Percentiles rank a stretch among this genome's conserved stretches.
Conservation (phyloP, 2,113 vertebrate species). For the Brienomyrus brachyistius region DNA sequence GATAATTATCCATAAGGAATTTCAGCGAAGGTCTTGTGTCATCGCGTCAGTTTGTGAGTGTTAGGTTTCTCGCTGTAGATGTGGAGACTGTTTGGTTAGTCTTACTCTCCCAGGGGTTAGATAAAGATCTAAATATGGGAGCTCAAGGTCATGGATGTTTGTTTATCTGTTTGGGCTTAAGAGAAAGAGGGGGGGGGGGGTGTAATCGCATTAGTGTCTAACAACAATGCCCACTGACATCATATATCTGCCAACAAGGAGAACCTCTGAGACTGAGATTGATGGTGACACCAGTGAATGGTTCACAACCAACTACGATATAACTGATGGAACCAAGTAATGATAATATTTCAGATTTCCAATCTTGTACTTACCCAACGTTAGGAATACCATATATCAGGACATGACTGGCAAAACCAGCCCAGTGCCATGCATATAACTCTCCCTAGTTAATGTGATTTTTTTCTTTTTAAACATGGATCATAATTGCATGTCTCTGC, state of each 20-base stretch:
- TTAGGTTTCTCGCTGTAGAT: neutral
- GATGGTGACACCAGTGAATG: neutral
- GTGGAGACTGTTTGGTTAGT: neutral
- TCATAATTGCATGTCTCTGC: neutral
- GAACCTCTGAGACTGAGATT: neutral
- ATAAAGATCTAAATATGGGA: neutral
- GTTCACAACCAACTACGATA: neutral
- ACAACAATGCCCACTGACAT: neutral
- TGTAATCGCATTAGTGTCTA: neutral
- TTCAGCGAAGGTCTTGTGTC: neutral
- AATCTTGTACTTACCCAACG: neutral
- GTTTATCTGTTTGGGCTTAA: neutral
- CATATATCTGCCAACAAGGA: neutral
- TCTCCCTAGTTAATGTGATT: slow-evolving; percentile 2
- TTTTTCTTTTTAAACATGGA: neutral
- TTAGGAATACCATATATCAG: neutral
- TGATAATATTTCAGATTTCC: neutral
- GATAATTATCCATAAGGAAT: neutral
- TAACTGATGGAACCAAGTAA: neutral
- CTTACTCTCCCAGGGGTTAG: no score
- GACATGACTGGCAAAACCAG: neutral
- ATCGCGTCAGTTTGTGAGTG: neutral
- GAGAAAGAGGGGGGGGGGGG: neutral
- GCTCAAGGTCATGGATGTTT: neutral
- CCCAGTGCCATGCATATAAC: neutral